Evolutionary conservation across 2,113 vertebrate species (phyloP), one percentile per base, ranked within the genome.

Genomic region (Planiliza haematocheilus): DNA sequence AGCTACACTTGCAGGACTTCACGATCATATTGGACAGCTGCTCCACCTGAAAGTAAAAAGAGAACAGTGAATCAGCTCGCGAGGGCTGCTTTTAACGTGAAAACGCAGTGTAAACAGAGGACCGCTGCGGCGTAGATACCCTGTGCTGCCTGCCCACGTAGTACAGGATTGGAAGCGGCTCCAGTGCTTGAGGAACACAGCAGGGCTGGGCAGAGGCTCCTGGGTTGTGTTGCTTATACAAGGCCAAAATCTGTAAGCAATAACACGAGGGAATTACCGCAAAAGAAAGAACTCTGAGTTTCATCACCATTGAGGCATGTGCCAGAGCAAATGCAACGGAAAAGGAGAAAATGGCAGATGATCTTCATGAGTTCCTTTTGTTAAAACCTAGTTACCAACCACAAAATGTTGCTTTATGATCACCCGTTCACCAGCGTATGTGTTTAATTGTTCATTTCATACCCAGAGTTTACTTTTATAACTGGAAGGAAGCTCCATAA

Each of bases 11-110:
- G 92, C 96, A 97, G 69, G 93, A 95, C 79, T 92, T 95, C 73
- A 97, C 96, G 7, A 95, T 93, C 96, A 97, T 97, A 82, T 96
- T 96, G 82, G 96, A 96, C 56, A 97, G 88, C 88, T 96, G 94
- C 80, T 97, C 96, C 90, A 96, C 95, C 94, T 94, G 74, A 58
- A 86, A 87, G 70, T 7, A 30, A 73, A 6, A 20, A 49, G 2
- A 9, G 24, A 7, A n/a, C 16, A n/a, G 70, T 20, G 16, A 73
- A 48, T 69, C 43, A 39, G 14, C 9, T 30, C 1, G 13, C 37
- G n/a, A 41, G n/a, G 14, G 56, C 4, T 43, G 49, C 36, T 58
- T 58, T 58, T 49, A 30, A 30, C 46, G 10, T 48, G 1, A n/a
- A 24, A 68, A 60, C 17, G 48, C 8, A 51, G 0, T 20, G 49